Percentiles rank a stretch among this genome's conserved stretches.
Evolutionary conservation across 2,888 invertebrate genomes (phyloP).

Genomic region (Tenthredo scrophulariae): DNA sequence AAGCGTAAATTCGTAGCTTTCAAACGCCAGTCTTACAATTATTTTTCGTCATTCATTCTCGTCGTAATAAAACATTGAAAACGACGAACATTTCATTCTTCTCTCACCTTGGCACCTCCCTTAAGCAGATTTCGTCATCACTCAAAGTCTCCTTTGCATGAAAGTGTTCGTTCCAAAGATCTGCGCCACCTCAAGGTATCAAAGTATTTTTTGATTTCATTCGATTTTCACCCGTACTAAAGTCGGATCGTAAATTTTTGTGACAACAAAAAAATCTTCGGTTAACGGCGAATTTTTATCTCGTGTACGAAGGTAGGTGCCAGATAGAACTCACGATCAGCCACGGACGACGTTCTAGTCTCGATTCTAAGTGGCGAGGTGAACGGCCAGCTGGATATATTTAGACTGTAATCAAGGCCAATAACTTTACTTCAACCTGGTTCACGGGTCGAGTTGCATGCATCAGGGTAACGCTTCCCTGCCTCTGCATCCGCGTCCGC

Average conservation of each 20-base stretch:
- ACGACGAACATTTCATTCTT: too few relatives aligned
- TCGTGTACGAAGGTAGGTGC: background rate
- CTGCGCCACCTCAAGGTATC: too few relatives aligned
- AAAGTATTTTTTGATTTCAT: background rate
- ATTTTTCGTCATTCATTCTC: too few relatives aligned
- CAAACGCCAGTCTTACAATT: too few relatives aligned
- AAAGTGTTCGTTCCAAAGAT: too few relatives aligned
- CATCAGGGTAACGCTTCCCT: background rate
- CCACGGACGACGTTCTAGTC: constrained; percentile 43
- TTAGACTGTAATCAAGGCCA: constrained; percentile 60
- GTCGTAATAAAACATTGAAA: too few relatives aligned
- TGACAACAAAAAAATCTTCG: too few relatives aligned
- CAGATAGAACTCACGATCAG: constrained; percentile 11
- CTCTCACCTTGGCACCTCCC: too few relatives aligned
- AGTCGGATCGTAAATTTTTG: too few relatives aligned
- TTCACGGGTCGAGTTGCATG: constrained; percentile 41
- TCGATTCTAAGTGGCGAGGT: constrained; percentile 53
- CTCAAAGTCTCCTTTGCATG: too few relatives aligned
- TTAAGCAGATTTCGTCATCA: too few relatives aligned
- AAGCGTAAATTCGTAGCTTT: too few relatives aligned
- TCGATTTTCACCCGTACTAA: background rate
- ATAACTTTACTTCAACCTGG: constrained; percentile 57
- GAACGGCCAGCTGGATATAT: constrained; percentile 58
- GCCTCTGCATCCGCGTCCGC: background rate
- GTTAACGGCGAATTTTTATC: background rate